phyloP scores from a whole-genome alignment of 2,888 invertebrate genomes.

The Polyommatus icarus region DNA sequence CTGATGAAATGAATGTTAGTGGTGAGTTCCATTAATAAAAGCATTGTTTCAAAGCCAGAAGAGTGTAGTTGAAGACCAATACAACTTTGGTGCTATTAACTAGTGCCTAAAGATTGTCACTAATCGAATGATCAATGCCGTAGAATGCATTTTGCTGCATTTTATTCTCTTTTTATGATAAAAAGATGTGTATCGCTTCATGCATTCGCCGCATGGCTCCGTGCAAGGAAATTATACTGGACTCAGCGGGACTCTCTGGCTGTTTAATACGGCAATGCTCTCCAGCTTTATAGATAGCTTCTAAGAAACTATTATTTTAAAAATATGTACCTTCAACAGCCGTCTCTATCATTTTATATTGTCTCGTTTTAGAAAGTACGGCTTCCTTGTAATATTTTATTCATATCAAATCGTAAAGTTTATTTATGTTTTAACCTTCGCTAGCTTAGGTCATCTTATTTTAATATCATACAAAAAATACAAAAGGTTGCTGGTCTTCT shows the following conservation, averaged over 20 bases:
- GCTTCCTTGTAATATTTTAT: neutral
- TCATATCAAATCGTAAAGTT: neutral
- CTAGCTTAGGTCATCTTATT: neutral
- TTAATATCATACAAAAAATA: too few species aligned
- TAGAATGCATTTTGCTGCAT: neutral
- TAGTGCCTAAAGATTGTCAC: neutral
- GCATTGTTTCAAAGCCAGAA: too few species aligned
- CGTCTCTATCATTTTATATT: slow-evolving; percentile 21
- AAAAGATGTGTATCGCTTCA: slow-evolving; percentile 32
- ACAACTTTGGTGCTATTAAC: neutral
- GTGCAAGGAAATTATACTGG: slow-evolving; percentile 64
- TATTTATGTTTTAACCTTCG: neutral
- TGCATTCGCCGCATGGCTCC: slow-evolving; percentile 41
- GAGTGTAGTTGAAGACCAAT: neutral
- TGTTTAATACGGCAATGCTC: slow-evolving; percentile 63
- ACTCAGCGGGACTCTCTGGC: slow-evolving; percentile 59
- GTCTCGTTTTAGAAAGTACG: slow-evolving; percentile 13
- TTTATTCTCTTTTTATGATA: slow-evolving; percentile 23
- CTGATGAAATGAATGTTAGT: neutral
- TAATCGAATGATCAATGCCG: neutral
- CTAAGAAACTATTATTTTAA: slow-evolving; percentile 39
- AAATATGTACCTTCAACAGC: slow-evolving; percentile 16
- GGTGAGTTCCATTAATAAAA: neutral
- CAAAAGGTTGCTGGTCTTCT: too few species aligned
- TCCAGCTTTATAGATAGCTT: slow-evolving; percentile 52